A percentile compares a stretch with the other conserved stretches of the same genome.
These are phyloP conservation scores for Craseonycteris thonglongyai DNA, from an alignment of 2,113 vertebrate genomes.

Conservation along the genomic window DNA sequence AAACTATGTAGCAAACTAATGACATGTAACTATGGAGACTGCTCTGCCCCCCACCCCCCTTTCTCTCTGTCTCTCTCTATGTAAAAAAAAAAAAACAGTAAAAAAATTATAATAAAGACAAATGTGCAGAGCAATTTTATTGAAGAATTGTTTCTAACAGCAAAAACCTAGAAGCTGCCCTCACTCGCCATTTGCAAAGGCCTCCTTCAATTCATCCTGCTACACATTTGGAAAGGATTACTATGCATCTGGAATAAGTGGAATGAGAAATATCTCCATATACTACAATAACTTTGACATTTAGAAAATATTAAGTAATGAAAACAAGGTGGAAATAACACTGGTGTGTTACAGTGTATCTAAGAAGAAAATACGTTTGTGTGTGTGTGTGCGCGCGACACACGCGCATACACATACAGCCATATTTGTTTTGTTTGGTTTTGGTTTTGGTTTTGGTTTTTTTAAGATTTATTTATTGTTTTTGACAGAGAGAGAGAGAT, in stretches of 20 bases:
- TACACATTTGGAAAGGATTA: background rate
- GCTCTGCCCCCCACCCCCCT: no score
- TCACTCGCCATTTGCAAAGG: background rate
- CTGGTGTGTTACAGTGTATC: background rate
- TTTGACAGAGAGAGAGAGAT: no score
- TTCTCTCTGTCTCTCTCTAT: no score
- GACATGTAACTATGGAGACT: no score
- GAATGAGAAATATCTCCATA: background rate
- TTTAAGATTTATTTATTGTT: no score
- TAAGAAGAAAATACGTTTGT: background rate
- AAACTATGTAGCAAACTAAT: no score
- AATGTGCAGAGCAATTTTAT: background rate
- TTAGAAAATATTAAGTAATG: background rate
- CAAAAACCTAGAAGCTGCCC: background rate
- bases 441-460: no score
- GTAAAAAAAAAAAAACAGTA: no score
- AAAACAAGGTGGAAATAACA: background rate
- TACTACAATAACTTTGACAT: background rate
- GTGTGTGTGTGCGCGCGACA: background rate
- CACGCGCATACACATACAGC: background rate
- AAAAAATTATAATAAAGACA: background rate
- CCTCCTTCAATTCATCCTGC: background rate
- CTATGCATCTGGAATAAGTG: background rate
- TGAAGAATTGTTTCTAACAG: background rate
- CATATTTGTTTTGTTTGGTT: no score